Evolutionary conservation across 2,888 invertebrate genomes (phyloP).

Genomic region (Noctua janthe): DNA sequence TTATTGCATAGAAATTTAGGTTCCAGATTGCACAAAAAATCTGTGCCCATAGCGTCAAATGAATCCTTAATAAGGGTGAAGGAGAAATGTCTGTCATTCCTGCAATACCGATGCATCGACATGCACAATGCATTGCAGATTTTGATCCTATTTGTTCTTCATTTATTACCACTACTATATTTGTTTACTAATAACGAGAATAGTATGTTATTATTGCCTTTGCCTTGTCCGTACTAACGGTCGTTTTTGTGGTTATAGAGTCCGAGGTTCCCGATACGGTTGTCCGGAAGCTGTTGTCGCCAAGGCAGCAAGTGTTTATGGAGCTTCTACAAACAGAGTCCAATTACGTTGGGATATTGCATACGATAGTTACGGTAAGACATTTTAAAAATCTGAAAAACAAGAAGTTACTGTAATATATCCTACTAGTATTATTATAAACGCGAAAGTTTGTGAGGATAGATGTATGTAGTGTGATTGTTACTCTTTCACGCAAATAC

Average conservation of each 20-base stretch:
- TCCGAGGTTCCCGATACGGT: conserved; percentile 91
- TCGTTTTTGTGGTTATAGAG: conserved; percentile 76
- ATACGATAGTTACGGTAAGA: conserved; percentile 96
- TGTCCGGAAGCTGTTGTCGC: conserved; percentile 92
- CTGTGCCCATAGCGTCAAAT: no score
- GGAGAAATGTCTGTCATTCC: no score
- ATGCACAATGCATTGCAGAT: no score
- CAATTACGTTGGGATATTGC: conserved; percentile 98
- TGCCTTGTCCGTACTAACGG: conserved; percentile 15
- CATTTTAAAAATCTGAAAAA: conserved; percentile 10
- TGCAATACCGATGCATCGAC: no score
- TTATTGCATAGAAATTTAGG: background rate
- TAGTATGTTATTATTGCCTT: conserved; percentile 11
- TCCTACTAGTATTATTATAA: background rate
- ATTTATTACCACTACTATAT: conserved; percentile 15
- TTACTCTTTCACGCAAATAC: background rate
- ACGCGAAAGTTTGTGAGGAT: background rate
- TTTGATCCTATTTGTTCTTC: background rate
- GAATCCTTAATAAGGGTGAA: no score
- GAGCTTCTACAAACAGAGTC: conserved; percentile 99
- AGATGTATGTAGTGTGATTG: background rate
- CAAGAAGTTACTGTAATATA: no score
- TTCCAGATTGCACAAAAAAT: no score
- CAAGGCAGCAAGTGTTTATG: conserved; percentile 95
- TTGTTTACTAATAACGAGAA: conserved; percentile 1